Percentiles rank a stretch among this genome's conserved stretches.
These are phyloP conservation scores for Rhinichthys klamathensis DNA, from an alignment of 2,113 vertebrate species.

Conservation along the genomic window DNA sequence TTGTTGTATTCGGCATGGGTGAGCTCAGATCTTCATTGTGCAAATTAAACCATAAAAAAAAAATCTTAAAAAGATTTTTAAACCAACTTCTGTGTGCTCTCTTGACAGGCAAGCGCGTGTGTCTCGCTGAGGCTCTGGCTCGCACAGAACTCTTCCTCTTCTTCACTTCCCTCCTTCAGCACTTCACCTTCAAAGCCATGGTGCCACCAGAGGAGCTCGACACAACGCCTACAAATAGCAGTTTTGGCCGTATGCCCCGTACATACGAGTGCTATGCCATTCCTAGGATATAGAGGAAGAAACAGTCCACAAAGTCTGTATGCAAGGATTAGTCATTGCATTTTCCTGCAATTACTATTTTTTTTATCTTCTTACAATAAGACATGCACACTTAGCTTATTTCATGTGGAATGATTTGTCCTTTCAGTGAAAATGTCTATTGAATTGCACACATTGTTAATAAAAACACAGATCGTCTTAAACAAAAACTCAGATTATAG, in stretches of 20 bases:
- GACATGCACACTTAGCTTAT: too few species aligned
- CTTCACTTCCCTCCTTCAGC: conserved; percentile 59
- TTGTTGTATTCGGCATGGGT: conserved; percentile 71
- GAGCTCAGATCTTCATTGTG: neutral
- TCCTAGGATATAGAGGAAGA: conserved; percentile 38
- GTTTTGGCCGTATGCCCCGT: conserved; percentile 49
- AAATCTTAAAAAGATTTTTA: neutral
- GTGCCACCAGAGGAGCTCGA: conserved; percentile 51
- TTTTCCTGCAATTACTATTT: too few species aligned
- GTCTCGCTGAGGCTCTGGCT: conserved; percentile 59
- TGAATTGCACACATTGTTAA: too few species aligned
- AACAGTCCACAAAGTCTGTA: neutral
- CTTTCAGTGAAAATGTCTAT: too few species aligned
- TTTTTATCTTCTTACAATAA: too few species aligned
- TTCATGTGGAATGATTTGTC: too few species aligned
- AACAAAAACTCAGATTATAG: too few species aligned
- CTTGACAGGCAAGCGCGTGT: conserved; percentile 54
- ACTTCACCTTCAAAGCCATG: conserved; percentile 57
- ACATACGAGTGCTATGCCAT: conserved; percentile 51
- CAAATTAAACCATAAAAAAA: neutral
- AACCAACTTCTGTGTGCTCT: neutral
- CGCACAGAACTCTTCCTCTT: conserved; percentile 56
- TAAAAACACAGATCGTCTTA: too few species aligned
- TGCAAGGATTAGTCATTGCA: too few species aligned
- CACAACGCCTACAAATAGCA: conserved; percentile 37